Conservation (phyloP, 2,113 vertebrate genomes). For the Pampusana beccarii region DNA sequence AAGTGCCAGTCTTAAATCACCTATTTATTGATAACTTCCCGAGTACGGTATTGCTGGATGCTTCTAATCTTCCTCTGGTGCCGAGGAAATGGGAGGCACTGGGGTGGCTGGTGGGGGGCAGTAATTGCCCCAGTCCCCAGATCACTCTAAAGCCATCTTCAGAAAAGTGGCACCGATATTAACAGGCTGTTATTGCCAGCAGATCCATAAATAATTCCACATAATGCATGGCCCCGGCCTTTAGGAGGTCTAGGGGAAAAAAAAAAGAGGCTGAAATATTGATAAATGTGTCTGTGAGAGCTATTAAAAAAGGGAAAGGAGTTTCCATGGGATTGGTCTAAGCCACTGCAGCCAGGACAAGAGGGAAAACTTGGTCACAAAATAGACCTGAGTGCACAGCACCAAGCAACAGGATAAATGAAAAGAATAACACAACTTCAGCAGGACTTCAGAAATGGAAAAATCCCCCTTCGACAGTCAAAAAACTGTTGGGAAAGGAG, state of each 20-base stretch:
- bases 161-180: neutral
- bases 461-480: neutral
- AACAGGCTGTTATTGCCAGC: neutral
- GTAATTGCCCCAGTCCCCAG: neutral
- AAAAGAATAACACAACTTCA: fast-evolving
- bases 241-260: neutral
- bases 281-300: slow-evolving; percentile 31
- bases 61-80: neutral
- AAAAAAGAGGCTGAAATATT: neutral
- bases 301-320: neutral
- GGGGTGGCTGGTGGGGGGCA: neutral
- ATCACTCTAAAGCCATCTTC: neutral
- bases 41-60: fast-evolving
- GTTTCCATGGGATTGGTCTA: neutral
- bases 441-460: neutral
- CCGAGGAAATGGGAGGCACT: neutral
- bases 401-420: fast-evolving
- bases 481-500: fast-evolving
- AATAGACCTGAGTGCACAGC: neutral
- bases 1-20: too few species aligned
- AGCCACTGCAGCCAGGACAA: neutral
- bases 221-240: neutral
- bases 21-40: neutral
- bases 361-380: neutral
- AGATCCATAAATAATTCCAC: slow-evolving; percentile 51